Base-by-base conservation (phyloP, 2,888 invertebrate genomes). In the Mactromeris polynyma region DNA sequence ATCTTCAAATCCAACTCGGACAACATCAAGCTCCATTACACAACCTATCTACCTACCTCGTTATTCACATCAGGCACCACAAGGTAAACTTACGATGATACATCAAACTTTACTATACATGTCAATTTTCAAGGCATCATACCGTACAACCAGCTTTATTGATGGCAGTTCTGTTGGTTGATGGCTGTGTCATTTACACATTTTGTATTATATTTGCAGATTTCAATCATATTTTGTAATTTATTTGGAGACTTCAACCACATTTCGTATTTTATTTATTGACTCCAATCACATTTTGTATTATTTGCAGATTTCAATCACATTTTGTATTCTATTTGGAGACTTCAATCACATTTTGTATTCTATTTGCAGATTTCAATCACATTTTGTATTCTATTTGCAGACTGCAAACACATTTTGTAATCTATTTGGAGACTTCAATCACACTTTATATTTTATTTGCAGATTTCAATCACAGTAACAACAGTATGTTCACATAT, bases 401-500 rank as follows among this genome's bases (percentile, higher is more conserved):
- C 40, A 40, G 4, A 33, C 31, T 40, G 40, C 40, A 40, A 7
- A 4, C 46, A 46, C 46, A 46, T 46, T 4, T 46, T 46, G 6
- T 17, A 42, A 42, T 42, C 11, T 42, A 11, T 42, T 42, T 42
- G 11, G n/a, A n/a, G n/a, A n/a, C n/a, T n/a, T n/a, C n/a, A n/a
- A n/a, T n/a, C 46, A 46, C 14, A 2, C 17, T 3, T 46, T 4
- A 1, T 46, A 46, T n/a, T 83, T 33, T n/a, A 9, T 51, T 89
- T 85, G 17, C 85, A 89, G 89, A 85, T 33, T 89, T 89, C 42
- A 38, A 40, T 11, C 89, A 89, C 69, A 85, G 85, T 51, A 79
- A 85, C 38, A 51, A 82, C 14, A 89, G 89, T 82, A 40, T 82
- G 82, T 89, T 89, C 40, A 77, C 64, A 9, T 83, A 86, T 36